Base-by-base conservation (phyloP, 1,140 invertebrate species). In the Contarinia nasturtii region DNA sequence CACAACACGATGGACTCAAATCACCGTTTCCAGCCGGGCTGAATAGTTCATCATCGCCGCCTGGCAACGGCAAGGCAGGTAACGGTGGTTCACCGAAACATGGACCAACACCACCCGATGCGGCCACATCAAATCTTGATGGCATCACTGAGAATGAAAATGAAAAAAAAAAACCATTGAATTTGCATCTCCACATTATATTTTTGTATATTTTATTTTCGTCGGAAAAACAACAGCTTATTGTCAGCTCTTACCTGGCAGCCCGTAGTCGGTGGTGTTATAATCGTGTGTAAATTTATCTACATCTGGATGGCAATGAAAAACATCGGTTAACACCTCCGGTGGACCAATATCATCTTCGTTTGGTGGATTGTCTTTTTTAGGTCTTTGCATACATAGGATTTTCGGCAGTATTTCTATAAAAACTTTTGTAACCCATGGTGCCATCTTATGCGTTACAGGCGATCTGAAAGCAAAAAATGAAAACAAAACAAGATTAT, bases 381-480 rank as follows among this genome's bases (percentile, higher is more conserved):
- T 77, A 22, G 86, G 86, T 56, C 86, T 74, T 64, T 86, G 72
- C 57, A 91, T 87, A 65, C 85, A 77, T 50, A 91, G 70, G 64
- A 84, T 77, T 65, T 77, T 84, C 20, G 90, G 90, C 58, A 94
- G 75, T 57, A 86, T 75, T 61, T 88, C 77, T 57, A 94, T 89
- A 67, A 94, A 95, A 52, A 93, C 69, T 52, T 77, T 71, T 49
- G 83, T 74, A 48, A 92, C 86, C 88, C 88, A 93, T 10, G 82
- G 85, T 15, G 85, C 74, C 82, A 95, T 86, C 55, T 80, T 81
- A 68, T 98, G 94, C 17, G 94, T 98, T 12, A 96, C 90, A 21
- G 95, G 94, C 33, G 92, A 86, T 57, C 61, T 64, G 20, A 40
- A 48, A 44, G 37, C 17, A 12, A 38, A n/a, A 38, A 38, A 45